These are phyloP conservation scores for Umimayanthus kanabou DNA, from an alignment of 92 coral and sea anemone genomes.

Conservation along the genomic window DNA sequence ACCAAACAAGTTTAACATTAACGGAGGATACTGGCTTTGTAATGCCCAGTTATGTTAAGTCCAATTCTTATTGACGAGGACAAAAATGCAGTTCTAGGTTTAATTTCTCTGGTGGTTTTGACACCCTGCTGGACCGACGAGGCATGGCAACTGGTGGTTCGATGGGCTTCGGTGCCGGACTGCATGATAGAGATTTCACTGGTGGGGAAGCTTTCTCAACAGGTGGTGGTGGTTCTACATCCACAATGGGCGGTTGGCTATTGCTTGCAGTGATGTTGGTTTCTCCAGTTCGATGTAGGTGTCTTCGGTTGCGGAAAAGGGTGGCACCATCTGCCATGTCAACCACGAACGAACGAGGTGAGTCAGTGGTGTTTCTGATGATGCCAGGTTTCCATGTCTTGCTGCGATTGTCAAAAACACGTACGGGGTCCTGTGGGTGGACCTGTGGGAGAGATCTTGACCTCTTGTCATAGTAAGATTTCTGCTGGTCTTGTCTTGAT, in stretches of 20 bases:
- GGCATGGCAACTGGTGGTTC: background rate
- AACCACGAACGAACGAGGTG: conserved; percentile 51
- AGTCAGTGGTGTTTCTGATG: background rate
- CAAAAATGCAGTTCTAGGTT: too few relatives aligned
- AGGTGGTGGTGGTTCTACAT: background rate
- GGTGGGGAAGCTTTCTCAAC: background rate
- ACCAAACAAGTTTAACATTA: too few relatives aligned
- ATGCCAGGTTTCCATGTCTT: conserved; percentile 52
- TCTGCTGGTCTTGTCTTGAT: conserved; percentile 61
- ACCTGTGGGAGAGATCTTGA: conserved; percentile 44
- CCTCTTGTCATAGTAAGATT: conserved; percentile 45
- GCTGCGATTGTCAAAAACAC: conserved; percentile 32
- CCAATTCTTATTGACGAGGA: too few relatives aligned
- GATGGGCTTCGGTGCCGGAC: background rate
- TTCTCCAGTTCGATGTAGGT: conserved; percentile 37
- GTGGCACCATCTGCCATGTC: conserved; percentile 33
- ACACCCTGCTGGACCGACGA: background rate
- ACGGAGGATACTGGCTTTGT: too few relatives aligned
- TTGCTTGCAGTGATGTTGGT: background rate
- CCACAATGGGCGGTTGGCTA: background rate
- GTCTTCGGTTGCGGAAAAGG: conserved; percentile 37
- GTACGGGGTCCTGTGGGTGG: conserved; percentile 53
- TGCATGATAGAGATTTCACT: background rate
- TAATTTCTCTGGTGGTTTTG: too few relatives aligned
- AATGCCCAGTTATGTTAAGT: too few relatives aligned